phyloP scores from a whole-genome alignment of 1,140 invertebrate species.

The Drosophila repletoides region DNA sequence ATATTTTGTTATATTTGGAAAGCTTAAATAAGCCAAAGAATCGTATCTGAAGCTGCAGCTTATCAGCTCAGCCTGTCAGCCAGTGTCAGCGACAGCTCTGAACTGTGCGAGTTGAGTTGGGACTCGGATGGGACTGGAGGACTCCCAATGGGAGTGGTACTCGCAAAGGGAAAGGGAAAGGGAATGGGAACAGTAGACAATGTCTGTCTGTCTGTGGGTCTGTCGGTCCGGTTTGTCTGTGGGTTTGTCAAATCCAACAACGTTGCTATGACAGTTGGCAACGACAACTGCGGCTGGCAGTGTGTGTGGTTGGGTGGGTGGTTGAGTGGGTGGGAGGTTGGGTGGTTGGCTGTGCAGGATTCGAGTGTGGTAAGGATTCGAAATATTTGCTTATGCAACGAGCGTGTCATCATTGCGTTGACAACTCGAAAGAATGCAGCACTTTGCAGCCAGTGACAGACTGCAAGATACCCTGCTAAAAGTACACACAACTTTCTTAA shows the following conservation, averaged over 20 bases:
- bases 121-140: too few relatives aligned
- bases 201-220: slow-evolving; percentile 56
- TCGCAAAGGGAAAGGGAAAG: too few relatives aligned
- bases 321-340: neutral
- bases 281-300: slow-evolving; percentile 57
- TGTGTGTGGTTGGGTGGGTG: slow-evolving; percentile 8
- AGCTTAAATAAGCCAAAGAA: neutral
- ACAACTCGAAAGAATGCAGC: slow-evolving; percentile 71
- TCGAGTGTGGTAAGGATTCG: slow-evolving; percentile 2
- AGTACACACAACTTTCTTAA: too few relatives aligned
- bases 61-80: slow-evolving; percentile 14
- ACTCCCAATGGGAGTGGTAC: too few relatives aligned
- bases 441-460: slow-evolving; percentile 37
- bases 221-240: too few relatives aligned
- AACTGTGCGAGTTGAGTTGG: neutral
- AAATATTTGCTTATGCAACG: slow-evolving; percentile 80
- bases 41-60: neutral
- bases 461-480: neutral
- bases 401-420: slow-evolving; percentile 71
- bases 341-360: slow-evolving; percentile 7
- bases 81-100: slow-evolving; percentile 10
- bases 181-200: slow-evolving; percentile 30
- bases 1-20: too few relatives aligned
- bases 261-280: slow-evolving; percentile 55
- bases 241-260: slow-evolving; percentile 43